These are phyloP conservation scores for Botia almorhae DNA, from an alignment of 2,797 vertebrate species.

Conservation along the genomic window DNA sequence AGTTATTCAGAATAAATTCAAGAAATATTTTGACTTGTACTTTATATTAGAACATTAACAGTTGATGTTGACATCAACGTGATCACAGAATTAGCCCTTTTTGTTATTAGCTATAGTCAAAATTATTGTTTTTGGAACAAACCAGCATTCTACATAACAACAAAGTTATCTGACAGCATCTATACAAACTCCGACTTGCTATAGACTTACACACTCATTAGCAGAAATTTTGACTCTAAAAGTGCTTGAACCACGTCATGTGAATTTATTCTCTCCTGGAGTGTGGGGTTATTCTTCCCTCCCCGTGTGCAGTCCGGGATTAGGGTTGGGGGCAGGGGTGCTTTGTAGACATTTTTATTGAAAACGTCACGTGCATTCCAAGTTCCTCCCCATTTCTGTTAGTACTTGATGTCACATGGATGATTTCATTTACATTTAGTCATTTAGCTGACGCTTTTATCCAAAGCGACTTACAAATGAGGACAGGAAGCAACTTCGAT, in stretches of 20 bases:
- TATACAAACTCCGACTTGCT: neutral
- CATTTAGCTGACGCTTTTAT: too few species aligned
- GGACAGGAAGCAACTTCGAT: too few species aligned
- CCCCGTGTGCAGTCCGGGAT: slow-evolving; percentile 2
- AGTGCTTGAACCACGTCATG: neutral
- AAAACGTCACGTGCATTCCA: slow-evolving; percentile 46
- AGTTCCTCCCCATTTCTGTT: slow-evolving; percentile 24
- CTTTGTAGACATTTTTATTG: slow-evolving; percentile 36
- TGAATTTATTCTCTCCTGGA: slow-evolving; percentile 31
- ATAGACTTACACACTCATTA: neutral
- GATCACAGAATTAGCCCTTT: neutral
- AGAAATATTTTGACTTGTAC: too few species aligned
- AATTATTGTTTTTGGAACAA: too few species aligned
- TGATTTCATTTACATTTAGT: too few species aligned
- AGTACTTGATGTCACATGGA: slow-evolving; percentile 33
- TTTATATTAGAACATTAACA: neutral
- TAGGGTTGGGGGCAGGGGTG: slow-evolving; percentile 32
- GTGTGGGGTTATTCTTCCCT: slow-evolving; percentile 10
- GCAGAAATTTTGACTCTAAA: slow-evolving; percentile 15
- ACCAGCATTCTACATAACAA: too few species aligned
- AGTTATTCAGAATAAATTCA: too few species aligned
- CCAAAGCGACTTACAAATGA: too few species aligned
- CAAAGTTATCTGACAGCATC: neutral
- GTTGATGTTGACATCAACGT: neutral
- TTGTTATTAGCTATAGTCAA: too few species aligned